Evolutionary conservation across 2,797 vertebrate genomes (phyloP), one percentile per base, ranked within the genome.

Genomic region (Arctocebus calabarensis): DNA sequence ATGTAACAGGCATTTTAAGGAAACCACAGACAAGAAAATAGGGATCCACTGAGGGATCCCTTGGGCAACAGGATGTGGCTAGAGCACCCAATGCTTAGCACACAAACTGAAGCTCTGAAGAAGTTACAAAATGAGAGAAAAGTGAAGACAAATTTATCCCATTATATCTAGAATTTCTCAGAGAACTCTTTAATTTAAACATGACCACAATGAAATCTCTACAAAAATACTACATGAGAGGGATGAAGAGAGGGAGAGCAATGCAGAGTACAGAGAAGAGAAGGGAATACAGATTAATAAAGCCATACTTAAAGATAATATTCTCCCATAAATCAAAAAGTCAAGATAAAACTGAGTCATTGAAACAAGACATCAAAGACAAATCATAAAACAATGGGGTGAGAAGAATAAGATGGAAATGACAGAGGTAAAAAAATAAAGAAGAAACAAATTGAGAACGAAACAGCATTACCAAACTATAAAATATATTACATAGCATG

Each of bases 311-410:
- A n/a, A 96, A 70, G 59, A 83, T 88, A 90, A 85, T 16, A 90
- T 83, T 70, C 16, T 20, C 40, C 73, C 40, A 37, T 70, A 55
- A 79, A 83, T 29, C 92, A 90, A 82, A 78, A 59, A 25, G 77
- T 89, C 64, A 93, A 91, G 81, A 91, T n/a, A 85, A 84, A 7
- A 83, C 13, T 19, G 19, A 94, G 45, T 91, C 22, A 52, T 14
- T 90, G 81, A 94, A 94, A 94, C 19, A 92, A 81, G 68, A 87
- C 81, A 93, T 88, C 66, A 96, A 95, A 94, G 73, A 90, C 22
- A 95, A 94, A 92, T 88, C 57, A 90, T 90, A 75, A 94, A 87
- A 97, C 40, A 95, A 74, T 78, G 20, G 5, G 52, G 89, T 73
- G 48, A 62, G n/a, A 84, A 57, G 27, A 82, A 91, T 84, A 84